Base-by-base conservation (phyloP, 2,888 invertebrate species). In the Heliconius ismenius region DNA sequence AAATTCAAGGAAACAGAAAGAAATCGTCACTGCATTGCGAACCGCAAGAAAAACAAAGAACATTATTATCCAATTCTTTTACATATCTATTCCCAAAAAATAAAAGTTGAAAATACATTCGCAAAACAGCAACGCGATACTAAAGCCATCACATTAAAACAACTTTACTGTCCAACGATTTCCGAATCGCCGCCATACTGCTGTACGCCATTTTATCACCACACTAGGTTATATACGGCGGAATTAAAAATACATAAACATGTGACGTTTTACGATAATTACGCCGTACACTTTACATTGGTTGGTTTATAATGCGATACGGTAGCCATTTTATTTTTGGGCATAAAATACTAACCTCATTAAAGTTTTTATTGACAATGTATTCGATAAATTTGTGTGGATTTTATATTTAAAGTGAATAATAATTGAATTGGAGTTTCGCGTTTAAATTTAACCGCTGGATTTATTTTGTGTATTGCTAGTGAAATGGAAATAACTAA, bases 221-320 rank as follows among this genome's bases (percentile, higher is more conserved):
- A 79, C 84, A 86, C 85, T 86, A 83, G 79, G 83, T 84, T 84
- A 89, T 88, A 89, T 91, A 91, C 90, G 87, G 87, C 86, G 90
- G 93, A 93, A 93, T 93, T 93, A 93, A 93, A 93, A 93, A 92
- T 90, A 89, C 92, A 93, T 93, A 93, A 93, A 93, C 91, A 92
- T 90, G 90, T 87, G 88, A 86, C 89, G 89, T 90, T 93, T 92
- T 92, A 93, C 92, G 92, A 89, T 92, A 92, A 93, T 92, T 90
- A 91, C 89, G 84, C 49, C 82, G 83, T 84, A 84, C 89, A 90
- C 89, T 90, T 90, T 88, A 89, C 89, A 86, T 84, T 84, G 89
- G 90, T 85, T 86, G 89, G 86, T 88, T 90, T 90, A 90, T 90
- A 91, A 89, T 88, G 87, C 86, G 74, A 32, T 70, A 78, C 76